These are phyloP conservation scores for Gasterosteus nipponicus DNA, from an alignment of 2,113 vertebrate species.

Conservation along the genomic window DNA sequence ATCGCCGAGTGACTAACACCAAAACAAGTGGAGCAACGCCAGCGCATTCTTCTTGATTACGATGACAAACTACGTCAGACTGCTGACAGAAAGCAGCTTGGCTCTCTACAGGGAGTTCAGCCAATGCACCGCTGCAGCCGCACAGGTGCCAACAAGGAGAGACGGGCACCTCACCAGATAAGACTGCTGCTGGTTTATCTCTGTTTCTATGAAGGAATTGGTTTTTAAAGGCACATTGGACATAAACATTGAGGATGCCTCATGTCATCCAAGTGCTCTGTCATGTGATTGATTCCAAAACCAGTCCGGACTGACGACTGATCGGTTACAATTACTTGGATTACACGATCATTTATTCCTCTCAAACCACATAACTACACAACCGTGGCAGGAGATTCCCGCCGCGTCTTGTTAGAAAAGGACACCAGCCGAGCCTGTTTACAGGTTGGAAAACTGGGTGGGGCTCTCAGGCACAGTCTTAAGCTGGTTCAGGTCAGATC, in stretches of 20 bases:
- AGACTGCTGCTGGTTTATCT: neutral
- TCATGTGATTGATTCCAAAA: neutral
- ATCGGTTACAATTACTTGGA: too few species aligned
- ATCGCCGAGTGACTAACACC: neutral
- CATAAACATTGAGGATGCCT: neutral
- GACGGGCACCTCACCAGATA: neutral
- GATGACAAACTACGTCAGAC: neutral
- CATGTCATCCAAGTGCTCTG: neutral
- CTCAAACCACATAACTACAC: too few species aligned
- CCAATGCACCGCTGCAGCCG: neutral
- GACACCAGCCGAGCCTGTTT: too few species aligned
- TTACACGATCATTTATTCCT: too few species aligned
- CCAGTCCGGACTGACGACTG: neutral
- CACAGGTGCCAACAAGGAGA: conserved; percentile 8
- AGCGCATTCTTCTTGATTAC: neutral
- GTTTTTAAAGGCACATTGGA: neutral
- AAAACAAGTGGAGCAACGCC: neutral
- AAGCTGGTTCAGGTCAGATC: too few species aligned
- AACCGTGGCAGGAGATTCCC: too few species aligned
- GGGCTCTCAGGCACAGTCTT: too few species aligned
- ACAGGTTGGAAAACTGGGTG: too few species aligned
- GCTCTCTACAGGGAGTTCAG: neutral
- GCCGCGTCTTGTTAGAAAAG: too few species aligned
- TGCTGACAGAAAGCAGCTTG: neutral
- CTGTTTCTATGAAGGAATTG: neutral